Conservation (phyloP, 2,797 vertebrate species). For the Ibycter americanus region DNA sequence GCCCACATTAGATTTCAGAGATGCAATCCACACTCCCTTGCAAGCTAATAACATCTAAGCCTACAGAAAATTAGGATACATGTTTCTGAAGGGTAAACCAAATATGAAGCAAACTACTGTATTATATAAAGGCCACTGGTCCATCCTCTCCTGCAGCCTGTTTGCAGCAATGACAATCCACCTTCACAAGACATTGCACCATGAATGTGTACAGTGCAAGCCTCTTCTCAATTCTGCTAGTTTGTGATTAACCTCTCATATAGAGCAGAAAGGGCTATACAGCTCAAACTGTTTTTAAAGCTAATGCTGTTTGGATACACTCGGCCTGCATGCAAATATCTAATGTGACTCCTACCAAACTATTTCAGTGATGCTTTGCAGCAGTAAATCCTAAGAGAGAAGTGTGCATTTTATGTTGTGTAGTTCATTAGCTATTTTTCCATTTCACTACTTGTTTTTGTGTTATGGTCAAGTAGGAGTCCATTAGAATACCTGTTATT, state of each 20-base stretch:
- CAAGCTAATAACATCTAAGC: background rate
- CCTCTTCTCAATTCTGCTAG: background rate
- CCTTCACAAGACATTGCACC: background rate
- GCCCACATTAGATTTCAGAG: conserved; percentile 21
- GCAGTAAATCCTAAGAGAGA: background rate
- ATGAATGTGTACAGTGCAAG: accelerated
- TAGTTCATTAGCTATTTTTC: background rate
- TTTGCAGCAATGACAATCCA: background rate
- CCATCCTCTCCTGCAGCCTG: background rate
- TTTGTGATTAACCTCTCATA: background rate
- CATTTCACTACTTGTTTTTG: background rate
- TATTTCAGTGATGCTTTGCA: background rate
- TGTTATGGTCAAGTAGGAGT: background rate
- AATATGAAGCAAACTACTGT: background rate
- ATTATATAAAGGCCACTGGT: background rate
- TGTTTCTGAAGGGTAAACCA: background rate
- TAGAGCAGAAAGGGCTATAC: background rate
- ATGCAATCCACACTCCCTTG: background rate
- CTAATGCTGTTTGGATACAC: background rate
- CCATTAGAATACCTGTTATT: background rate
- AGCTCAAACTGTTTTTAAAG: background rate
- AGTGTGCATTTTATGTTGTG: background rate
- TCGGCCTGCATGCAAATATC: background rate
- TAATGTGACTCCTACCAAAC: background rate
- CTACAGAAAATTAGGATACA: background rate